Evolutionary conservation across 2,113 vertebrate species (phyloP), one percentile per base, ranked within the genome.

Genomic region (Ailurus styani): DNA sequence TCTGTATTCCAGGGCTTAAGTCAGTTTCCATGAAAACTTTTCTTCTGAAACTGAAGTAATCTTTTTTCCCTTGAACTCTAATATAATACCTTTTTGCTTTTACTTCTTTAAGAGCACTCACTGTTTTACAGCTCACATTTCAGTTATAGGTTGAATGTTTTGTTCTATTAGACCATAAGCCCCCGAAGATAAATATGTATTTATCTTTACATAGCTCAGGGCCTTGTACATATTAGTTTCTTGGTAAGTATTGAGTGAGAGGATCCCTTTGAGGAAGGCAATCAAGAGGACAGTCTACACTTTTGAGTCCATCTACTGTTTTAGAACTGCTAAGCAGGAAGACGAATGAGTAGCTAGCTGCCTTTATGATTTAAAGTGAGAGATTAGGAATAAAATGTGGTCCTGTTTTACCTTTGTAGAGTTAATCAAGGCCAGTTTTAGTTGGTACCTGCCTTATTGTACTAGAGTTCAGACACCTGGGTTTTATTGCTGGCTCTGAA

Each of bases 401-500:
- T 66, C 55, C 29, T 34, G 37, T 86, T 93, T 90, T 95, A n/a
- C 29, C 12, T 82, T 66, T 86, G 14, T 77, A 72, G 45, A 64
- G 79, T 95, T 85, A 78, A 79, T 85, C 45, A 64, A 25, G 52
- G 40, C 40, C 45, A 50, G 2, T 86, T 93, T 75, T 73, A 85
- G 34, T 75, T 86, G 79, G 55, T 25, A 42, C 31, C 64, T 86
- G 34, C 40, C 55, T 82, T 57, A 57, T 2, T 64, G 9, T 66
- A 75, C 17, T 75, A 37, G 86, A 57, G 54, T 42, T 90, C 37
- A 86, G 37, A 64, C 31, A 31, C 62, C 79, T 93, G 15, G 11
- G 3, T 82, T 90, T 93, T 83, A 89, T 68, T 92, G n/a, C n/a
- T 95, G 12, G 68, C 84, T 85, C 79, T 86, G 47, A 93, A 90